Conservation (phyloP, 1,140 invertebrate genomes). For the Frieseomelitta varia region DNA sequence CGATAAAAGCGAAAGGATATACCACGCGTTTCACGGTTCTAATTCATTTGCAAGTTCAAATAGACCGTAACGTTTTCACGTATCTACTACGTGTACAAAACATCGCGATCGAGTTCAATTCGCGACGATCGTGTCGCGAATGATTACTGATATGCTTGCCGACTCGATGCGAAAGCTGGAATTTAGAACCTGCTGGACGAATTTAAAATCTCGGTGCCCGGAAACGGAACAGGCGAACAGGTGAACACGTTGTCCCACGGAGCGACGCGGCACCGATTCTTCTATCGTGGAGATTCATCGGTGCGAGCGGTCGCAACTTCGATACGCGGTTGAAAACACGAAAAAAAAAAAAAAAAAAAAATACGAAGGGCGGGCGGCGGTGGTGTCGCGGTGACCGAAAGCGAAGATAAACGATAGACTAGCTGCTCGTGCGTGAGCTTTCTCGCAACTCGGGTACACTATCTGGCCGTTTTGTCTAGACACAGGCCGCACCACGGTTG, state of each 20-base stretch:
- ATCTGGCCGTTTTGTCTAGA: slow-evolving; percentile 40
- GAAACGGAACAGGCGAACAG: not conserved
- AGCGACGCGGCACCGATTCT: not conserved
- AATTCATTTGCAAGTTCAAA: not conserved
- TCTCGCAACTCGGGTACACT: slow-evolving; percentile 4
- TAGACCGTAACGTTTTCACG: no score
- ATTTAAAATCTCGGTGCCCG: not conserved
- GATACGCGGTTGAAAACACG: not conserved
- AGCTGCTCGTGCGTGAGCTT: slow-evolving; percentile 14
- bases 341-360: no score
- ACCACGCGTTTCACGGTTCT: not conserved
- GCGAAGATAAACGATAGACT: slow-evolving; percentile 25
- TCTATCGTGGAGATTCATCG: not conserved
- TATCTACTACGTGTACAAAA: not conserved
- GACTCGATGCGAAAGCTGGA: no score
- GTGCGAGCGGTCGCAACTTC: not conserved
- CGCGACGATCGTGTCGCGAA: no score
- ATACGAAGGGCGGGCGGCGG: not conserved
- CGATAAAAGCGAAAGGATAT: slow-evolving; percentile 21
- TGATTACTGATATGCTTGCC: not conserved
- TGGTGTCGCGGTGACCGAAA: no score
- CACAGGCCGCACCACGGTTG: not conserved
- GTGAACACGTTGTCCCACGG: no score
- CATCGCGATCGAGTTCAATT: not conserved
- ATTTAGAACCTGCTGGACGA: not conserved